Evolutionary conservation across 92 coral and sea anemone species (phyloP), one percentile per base, ranked within the genome.

Genomic region (Palythoa grandiflora): DNA sequence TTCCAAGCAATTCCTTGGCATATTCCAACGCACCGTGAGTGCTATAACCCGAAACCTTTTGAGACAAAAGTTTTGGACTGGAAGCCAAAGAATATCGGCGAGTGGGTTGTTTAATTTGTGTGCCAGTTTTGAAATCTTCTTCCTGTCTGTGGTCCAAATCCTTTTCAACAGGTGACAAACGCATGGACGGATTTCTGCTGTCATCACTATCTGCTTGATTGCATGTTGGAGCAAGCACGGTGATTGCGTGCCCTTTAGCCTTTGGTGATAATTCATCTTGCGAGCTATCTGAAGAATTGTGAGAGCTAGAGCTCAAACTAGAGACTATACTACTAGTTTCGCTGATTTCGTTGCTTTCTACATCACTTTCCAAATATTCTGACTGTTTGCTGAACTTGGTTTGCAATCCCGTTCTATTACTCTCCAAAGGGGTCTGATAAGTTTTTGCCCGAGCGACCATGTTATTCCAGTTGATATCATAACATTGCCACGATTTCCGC

Each of bases 11-110:
- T 66, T 75, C 92, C 47, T 84, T 92, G 2, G 98, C 98, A 35
- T 95, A 94, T 68, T 95, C 98, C 8, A 95, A 87, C 16, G 98
- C 96, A 17, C 96, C 92, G 78, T 95, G 96, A 6, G 98, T 93
- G 71, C 98, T 95, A 60, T 95, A 95, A 16, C 98, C 98, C 0
- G 98, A 93, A 4, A 95, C 75, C 38, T 91, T 91, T 51, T 81
- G 86, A 65, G 40, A 19, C 14, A 57, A 13, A 1, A 28, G 21
- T 13, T 66, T 66, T n/a, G 86, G 86, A 36, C 44, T 81, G 1
- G 86, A 20, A 13, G 86, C 75, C 35, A 81, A 75, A 6, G 86
- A 81, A n/a, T 48, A 81, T 12, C 86, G 75, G 20, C 86, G 63
- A 37, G 14, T 3, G 3, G 60, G 44, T 3, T 15, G 38, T 66